Evolutionary conservation across 2,797 vertebrate species (phyloP), one percentile per base, ranked within the genome.

Genomic region (Galago senegalensis): DNA sequence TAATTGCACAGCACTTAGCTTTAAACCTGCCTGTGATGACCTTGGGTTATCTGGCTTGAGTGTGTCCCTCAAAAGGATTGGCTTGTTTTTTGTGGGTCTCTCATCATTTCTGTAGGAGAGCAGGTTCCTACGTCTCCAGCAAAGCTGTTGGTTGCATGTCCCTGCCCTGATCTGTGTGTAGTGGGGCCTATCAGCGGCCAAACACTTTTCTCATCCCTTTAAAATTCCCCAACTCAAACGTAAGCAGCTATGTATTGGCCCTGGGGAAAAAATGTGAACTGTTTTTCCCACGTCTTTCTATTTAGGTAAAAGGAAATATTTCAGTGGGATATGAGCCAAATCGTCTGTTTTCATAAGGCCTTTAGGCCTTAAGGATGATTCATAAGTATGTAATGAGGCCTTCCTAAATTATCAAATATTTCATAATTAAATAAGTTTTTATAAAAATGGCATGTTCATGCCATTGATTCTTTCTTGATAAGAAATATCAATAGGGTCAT

Each of bases 211-310:
- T 98, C 76, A 4, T 97, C 96, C 91, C 96, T 97, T 94, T 97
- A 97, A 97, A 98, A 89, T 97, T 96, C 77, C 94, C 97, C 89
- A 85, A 97, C 96, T 92, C 80, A 95, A 87, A 95, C 20, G 72
- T 79, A 98, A 98, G 98, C 98, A 98, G 83, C 97, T 56, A 91
- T 83, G 82, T 97, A 56, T 89, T 98, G 97, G 96, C 99, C 98
- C 97, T 98, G 98, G 98, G 99, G 56, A 96, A 89, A 96, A 96
- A 72, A 96, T 93, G 69, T 20, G 83, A 58, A 80, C 61, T 53
- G 17, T 60, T 88, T 98, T 99, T 98, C 98, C 99, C 99, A 99
- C 98, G 98, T 98, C 97, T 98, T 97, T 98, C 98, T 99, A 98
- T 99, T 99, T 99, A 98, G 98, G 97, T 95, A 91, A 97, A 98